Evolutionary conservation across 2,888 invertebrate species (phyloP).

Genomic region (Andrena praecox): DNA sequence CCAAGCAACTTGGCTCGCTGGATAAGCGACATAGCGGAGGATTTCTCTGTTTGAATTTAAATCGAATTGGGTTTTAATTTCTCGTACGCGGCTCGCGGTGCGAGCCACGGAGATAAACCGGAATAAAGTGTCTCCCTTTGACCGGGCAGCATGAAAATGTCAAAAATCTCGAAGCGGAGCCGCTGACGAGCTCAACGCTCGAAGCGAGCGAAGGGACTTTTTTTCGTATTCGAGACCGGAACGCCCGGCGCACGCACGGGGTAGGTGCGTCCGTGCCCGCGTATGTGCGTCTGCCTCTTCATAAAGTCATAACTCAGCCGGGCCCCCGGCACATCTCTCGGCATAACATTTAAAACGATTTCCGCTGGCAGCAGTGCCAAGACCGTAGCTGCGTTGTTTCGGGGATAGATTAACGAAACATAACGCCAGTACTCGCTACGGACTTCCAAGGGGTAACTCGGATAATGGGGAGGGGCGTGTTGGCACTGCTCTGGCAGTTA

Average conservation of each 20-base stretch:
- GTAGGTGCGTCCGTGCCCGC: conserved; percentile 51
- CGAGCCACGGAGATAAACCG: conserved; percentile 5
- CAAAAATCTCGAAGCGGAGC: conserved; percentile 44
- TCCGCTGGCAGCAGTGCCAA: conserved; percentile 85
- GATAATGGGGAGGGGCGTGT: conserved; percentile 81
- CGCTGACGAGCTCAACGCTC: conserved; percentile 39
- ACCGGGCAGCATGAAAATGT: conserved; percentile 37
- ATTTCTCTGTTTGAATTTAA: not conserved
- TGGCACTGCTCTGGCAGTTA: conserved; percentile 83
- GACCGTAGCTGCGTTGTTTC: conserved; percentile 83
- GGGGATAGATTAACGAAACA: conserved; percentile 85
- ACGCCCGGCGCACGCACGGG: conserved; percentile 31
- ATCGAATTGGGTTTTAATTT: conserved; percentile 4
- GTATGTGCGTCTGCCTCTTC: conserved; percentile 79
- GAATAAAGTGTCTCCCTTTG: conserved; percentile 35
- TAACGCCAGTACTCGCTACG: conserved; percentile 82
- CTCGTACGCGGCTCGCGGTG: not conserved
- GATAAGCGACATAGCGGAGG: not conserved
- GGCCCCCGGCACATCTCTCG: conserved; percentile 81
- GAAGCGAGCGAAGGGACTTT: conserved; percentile 65
- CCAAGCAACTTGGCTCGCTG: not conserved
- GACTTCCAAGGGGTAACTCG: conserved; percentile 79
- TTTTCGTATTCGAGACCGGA: conserved; percentile 57
- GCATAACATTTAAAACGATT: conserved; percentile 85
- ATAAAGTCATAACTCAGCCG: conserved; percentile 83